Evolutionary conservation across 1,140 invertebrate genomes (phyloP), one percentile per base, ranked within the genome.

Genomic region (Drosophila sulfurigaster): DNA sequence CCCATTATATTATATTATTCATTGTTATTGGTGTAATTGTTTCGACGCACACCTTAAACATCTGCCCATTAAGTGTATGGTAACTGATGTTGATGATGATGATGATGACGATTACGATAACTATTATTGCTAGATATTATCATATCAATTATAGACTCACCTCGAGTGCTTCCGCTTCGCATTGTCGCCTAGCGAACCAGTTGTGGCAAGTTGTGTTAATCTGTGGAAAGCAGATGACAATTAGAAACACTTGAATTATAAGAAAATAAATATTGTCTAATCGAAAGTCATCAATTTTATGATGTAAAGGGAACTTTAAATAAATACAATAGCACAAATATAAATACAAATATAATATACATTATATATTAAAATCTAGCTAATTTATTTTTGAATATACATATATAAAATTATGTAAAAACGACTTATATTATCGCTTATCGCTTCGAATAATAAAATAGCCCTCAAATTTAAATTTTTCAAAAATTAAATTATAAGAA

Each of bases 141-240:
- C 41, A 59, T 43, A 28, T 28, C 25, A 45, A 45, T 59, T 51
- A 48, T 30, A 8, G 8, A 68, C 75, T 74, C 8, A 80, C 78
- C 78, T 80, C 54, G 78, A 80, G 43, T 80, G 78, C 35, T 70
- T 78, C 46, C 75, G 64, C 70, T 80, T 80, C 58, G 75, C 78
- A 80, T 80, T 78, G 64, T 80, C 78, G 54, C 56, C 60, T 5
- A 78, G 38, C 52, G 75, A 54, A 69, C 71, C 71, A 64, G 52
- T 80, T 78, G 70, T 73, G 63, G 70, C 72, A 62, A 78, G 51
- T 51, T 80, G 75, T 48, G 81, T 74, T 80, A 82, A 81, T 78
- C 81, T 82, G 43, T 15, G 30, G 5, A 52, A 30, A 63, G 5
- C 25, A 67, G 30, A 20, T 52, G 25, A 51, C 13, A 15, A 3